Evolutionary conservation across 2,113 vertebrate species (phyloP), one percentile per base, ranked within the genome.

Genomic region (Lophius piscatorius): DNA sequence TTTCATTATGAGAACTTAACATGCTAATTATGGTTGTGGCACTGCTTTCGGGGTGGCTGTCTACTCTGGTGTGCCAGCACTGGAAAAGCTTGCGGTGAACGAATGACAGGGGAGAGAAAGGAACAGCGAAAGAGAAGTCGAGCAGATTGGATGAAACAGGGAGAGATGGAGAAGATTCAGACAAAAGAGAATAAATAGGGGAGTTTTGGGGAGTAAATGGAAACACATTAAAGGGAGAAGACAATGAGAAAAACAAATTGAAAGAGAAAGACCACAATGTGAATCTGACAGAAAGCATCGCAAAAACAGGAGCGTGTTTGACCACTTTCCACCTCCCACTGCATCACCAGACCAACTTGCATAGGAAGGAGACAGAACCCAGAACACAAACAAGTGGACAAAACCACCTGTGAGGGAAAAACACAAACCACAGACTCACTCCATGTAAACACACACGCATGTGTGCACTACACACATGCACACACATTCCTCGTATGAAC

Each of bases 1-100:
- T 73, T 86, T 86, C n/a, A 80, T 89, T 87, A 85, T 81, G 82
- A 87, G 82, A 86, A 63, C 70, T 71, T 72, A 79, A 87, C 85
- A 62, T 87, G 79, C 48, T 82, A 66, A 86, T 87, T 89, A 82
- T 86, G 85, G 85, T 85, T 70, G 80, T 82, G 87, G 80, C 74
- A 65, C 75, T 69, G 72, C 70, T 81, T 71, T 79, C 55, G 71
- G 72, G 72, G 82, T 86, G 84, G 84, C 70, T 85, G 70, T 76
- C 74, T 65, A 33, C 80, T 65, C 76, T 64, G 51, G 49, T 73
- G 76, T 79, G 85, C 76, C 84, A 86, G 47, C 50, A 24, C 50
- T 82, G 74, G 72, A 83, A 82, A 89, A 84, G 82, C 63, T 82
- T 86, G 84, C 65, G 78, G 84, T 76, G 62, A 70, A 63, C 18